These are phyloP conservation scores for Ophraella communa DNA, from an alignment of 2,888 invertebrate species.

Conservation along the genomic window DNA sequence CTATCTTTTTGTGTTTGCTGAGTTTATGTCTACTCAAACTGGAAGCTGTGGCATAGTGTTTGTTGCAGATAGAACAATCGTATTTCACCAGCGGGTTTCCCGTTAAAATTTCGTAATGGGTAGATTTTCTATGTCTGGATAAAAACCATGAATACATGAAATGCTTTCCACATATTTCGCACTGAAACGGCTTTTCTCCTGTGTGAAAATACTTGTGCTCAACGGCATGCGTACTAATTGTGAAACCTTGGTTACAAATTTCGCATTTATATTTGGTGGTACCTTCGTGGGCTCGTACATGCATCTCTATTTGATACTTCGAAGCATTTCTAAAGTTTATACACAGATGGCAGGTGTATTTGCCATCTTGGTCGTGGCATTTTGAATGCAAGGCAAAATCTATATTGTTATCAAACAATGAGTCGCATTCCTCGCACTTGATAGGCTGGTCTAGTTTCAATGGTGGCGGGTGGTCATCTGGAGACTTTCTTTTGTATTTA, in stretches of 20 bases:
- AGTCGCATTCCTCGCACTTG: slow-evolving; percentile 51
- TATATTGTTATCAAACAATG: slow-evolving; percentile 50
- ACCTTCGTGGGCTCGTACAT: slow-evolving; percentile 42
- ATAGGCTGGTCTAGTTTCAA: slow-evolving; percentile 49
- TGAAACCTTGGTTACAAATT: slow-evolving; percentile 47
- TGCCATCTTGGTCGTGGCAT: slow-evolving; percentile 37
- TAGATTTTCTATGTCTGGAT: slow-evolving; percentile 61
- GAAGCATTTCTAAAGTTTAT: slow-evolving; percentile 36
- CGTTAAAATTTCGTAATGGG: slow-evolving; percentile 61
- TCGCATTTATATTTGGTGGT: slow-evolving; percentile 46
- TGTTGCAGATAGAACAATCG: slow-evolving; percentile 55
- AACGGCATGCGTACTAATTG: slow-evolving; percentile 37
- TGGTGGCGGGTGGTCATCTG: slow-evolving; percentile 34
- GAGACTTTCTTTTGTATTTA: slow-evolving; percentile 19
- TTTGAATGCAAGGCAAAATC: slow-evolving; percentile 44
- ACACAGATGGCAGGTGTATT: slow-evolving; percentile 43
- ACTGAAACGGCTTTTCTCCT: slow-evolving; percentile 57
- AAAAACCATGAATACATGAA: slow-evolving; percentile 64
- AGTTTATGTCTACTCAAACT: slow-evolving; percentile 52
- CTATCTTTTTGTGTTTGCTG: slow-evolving; percentile 54
- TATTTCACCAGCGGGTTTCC: slow-evolving; percentile 54
- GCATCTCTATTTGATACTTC: slow-evolving; percentile 39
- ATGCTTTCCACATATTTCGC: slow-evolving; percentile 58
- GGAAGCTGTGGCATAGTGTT: slow-evolving; percentile 54
- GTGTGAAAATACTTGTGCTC: slow-evolving; percentile 60